Conservation (phyloP, 1,140 invertebrate genomes). For the Rhyacophila brunnea region DNA sequence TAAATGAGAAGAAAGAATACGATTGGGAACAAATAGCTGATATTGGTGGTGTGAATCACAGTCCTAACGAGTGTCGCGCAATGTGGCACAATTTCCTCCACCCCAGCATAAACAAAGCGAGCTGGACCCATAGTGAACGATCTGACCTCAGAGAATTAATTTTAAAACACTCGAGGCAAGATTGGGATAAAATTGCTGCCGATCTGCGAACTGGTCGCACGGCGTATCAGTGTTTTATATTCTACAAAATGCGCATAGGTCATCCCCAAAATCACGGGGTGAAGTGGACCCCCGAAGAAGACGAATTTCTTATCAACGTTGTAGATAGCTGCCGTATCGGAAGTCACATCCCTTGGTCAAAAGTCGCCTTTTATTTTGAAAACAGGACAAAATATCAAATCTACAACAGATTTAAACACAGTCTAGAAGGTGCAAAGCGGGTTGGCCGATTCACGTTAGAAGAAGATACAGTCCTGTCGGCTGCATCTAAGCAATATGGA, state of each 20-base stretch:
- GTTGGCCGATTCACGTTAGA: constrained; percentile 15
- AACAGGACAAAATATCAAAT: constrained; percentile 24
- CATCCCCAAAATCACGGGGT: background rate
- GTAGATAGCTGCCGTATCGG: constrained; percentile 26
- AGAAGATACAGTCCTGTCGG: constrained; percentile 21
- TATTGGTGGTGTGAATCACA: background rate
- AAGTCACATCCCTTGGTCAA: constrained; percentile 27
- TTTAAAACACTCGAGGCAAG: background rate
- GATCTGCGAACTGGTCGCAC: constrained; percentile 9
- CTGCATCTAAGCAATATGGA: constrained; percentile 12
- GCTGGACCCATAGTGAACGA: constrained; percentile 13
- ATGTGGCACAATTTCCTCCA: constrained; percentile 24
- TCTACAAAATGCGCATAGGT: constrained; percentile 6
- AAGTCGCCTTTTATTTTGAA: constrained; percentile 22
- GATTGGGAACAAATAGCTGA: constrained; percentile 17
- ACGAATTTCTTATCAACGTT: constrained; percentile 8
- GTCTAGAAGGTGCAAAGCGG: background rate
- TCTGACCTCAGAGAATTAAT: background rate
- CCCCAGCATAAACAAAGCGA: constrained; percentile 20
- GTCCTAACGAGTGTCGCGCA: constrained; percentile 16
- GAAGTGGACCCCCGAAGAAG: constrained; percentile 24
- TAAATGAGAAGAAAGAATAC: constrained; percentile 5
- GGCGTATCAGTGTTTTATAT: constrained; percentile 26
- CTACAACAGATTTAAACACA: constrained; percentile 18
- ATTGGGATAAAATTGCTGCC: constrained; percentile 22